A percentile compares a stretch with the other conserved stretches of the same genome.
Evolutionary conservation across 2,797 vertebrate species (phyloP).

Genomic region (Phataginus tetradactyla): DNA sequence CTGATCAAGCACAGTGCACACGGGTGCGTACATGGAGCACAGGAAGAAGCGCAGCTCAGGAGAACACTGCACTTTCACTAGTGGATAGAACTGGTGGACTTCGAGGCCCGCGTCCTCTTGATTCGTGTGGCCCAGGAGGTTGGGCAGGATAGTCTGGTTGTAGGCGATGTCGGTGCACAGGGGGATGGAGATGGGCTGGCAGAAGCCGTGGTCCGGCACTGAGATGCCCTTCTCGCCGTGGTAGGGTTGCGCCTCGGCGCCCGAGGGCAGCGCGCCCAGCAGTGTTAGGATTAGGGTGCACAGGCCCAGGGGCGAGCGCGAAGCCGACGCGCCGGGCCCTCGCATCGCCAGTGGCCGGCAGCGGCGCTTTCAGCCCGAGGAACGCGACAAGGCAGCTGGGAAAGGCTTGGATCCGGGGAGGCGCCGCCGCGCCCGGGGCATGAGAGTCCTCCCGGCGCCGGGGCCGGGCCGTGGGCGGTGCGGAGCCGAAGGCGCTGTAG

Average conservation of each 20-base stretch:
- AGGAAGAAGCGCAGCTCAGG: slow-evolving; percentile 93
- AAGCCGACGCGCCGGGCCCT: slow-evolving; percentile 17
- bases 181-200: slow-evolving; percentile 94
- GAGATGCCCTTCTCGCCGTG: slow-evolving; percentile 94
- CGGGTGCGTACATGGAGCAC: slow-evolving; percentile 95
- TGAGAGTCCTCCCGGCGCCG: slow-evolving; percentile 73
- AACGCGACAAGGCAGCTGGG: neutral
- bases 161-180: slow-evolving; percentile 94
- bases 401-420: slow-evolving; percentile 52
- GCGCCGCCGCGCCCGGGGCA: slow-evolving; percentile 72
- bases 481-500: slow-evolving; percentile 56
- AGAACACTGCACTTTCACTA: slow-evolving; percentile 93
- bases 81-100: slow-evolving; percentile 94
- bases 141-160: slow-evolving; percentile 95
- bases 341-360: slow-evolving; percentile 69
- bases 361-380: slow-evolving; percentile 46
- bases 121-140: slow-evolving; percentile 92
- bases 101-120: slow-evolving; percentile 94
- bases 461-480: slow-evolving; percentile 63
- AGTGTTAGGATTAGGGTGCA: slow-evolving; percentile 82
- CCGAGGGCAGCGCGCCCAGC: slow-evolving; percentile 75
- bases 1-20: slow-evolving; percentile 95
- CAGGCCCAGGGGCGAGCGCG: slow-evolving; percentile 55
- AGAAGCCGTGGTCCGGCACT: slow-evolving; percentile 95
- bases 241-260: slow-evolving; percentile 84